phyloP scores from a whole-genome alignment of 2,113 vertebrate species.

The Myrmophylax atrothorax region DNA sequence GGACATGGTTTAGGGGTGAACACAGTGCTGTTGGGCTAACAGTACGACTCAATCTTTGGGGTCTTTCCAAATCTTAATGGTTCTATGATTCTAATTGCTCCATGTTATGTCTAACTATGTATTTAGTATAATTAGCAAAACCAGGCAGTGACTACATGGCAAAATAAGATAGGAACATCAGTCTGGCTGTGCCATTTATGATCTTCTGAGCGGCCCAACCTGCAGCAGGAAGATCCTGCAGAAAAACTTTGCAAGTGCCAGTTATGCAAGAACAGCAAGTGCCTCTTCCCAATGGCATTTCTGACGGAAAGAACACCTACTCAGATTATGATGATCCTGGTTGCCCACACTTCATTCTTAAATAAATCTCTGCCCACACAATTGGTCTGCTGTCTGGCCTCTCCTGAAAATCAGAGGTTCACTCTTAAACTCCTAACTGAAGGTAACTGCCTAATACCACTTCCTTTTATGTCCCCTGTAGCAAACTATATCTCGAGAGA shows the following conservation, averaged over 20 bases:
- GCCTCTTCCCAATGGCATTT: not conserved
- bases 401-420: not conserved
- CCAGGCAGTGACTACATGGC: not conserved
- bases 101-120: not conserved
- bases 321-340: not conserved
- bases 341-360: not conserved
- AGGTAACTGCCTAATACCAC: not conserved
- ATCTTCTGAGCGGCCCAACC: not conserved
- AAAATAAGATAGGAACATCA: not conserved
- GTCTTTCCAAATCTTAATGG: not conserved
- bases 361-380: fast-evolving
- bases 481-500: not conserved
- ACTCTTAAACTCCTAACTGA: not conserved
- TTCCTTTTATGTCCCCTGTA: not conserved
- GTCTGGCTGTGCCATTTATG: not conserved
- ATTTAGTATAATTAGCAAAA: not conserved
- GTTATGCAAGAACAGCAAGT: not conserved
- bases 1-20: not conserved
- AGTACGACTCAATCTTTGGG: not conserved
- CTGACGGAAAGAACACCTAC: not conserved
- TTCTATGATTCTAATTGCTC: not conserved
- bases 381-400: not conserved
- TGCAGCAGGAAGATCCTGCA: not conserved
- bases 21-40: not conserved
- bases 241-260: not conserved